Conservation (phyloP, 1,140 invertebrate genomes). For the Bombus cullumanus region DNA sequence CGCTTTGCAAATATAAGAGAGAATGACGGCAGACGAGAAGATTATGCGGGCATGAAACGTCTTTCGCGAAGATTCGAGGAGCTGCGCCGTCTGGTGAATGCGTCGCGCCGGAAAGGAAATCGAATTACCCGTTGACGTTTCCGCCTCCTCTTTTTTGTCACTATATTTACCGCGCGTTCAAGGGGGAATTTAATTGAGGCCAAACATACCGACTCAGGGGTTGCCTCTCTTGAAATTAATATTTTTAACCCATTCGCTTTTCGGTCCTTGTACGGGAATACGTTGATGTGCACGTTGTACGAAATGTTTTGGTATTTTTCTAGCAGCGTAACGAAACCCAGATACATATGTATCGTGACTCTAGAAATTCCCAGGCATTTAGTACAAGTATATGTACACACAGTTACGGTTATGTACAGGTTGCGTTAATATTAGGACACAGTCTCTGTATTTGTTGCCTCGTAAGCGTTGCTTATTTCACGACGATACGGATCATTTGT, state of each 20-base stretch:
- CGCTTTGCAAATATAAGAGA: constrained; percentile 57
- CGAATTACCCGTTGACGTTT: constrained; percentile 52
- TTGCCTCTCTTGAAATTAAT: constrained; percentile 2
- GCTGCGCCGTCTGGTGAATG: constrained; percentile 13
- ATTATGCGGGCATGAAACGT: constrained; percentile 62
- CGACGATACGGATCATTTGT: too few relatives aligned
- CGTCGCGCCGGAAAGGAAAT: constrained; percentile 35
- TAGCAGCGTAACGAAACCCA: neutral
- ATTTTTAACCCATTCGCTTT: neutral
- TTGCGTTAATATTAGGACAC: too few relatives aligned
- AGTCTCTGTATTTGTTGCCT: too few relatives aligned
- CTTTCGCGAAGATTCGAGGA: constrained; percentile 42
- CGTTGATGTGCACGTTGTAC: too few relatives aligned
- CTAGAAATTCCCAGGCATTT: too few relatives aligned
- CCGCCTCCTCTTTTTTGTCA: neutral
- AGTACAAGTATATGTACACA: too few relatives aligned
- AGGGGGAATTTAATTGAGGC: constrained; percentile 26
- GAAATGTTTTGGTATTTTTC: neutral
- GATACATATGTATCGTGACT: neutral
- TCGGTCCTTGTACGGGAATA: neutral
- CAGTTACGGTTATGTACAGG: too few relatives aligned
- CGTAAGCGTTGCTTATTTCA: too few relatives aligned
- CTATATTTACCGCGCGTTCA: neutral
- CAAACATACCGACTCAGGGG: neutral
- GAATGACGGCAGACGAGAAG: constrained; percentile 46